Evolutionary conservation across 2,797 vertebrate species (phyloP).

Genomic region (Nothura maculosa): DNA sequence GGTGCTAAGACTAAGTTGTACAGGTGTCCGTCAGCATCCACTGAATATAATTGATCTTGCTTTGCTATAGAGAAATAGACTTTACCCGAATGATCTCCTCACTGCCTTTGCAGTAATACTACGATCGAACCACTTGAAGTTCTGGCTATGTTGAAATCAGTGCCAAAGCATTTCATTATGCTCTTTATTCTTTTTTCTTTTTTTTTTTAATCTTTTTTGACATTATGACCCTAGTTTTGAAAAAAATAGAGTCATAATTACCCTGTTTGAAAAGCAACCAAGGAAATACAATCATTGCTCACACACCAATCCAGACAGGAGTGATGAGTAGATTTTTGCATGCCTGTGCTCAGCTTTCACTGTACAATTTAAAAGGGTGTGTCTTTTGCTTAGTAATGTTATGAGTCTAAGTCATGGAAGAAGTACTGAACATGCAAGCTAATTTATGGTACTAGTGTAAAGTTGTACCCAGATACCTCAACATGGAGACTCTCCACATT

Average conservation of each 20-base stretch:
- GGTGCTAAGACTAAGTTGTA: neutral
- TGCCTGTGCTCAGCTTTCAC: neutral
- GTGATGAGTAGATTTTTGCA: neutral
- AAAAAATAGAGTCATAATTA: neutral
- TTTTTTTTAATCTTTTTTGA: neutral
- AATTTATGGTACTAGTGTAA: too few relatives aligned
- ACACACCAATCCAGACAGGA: conserved; percentile 2
- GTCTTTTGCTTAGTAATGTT: neutral
- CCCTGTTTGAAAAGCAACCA: neutral
- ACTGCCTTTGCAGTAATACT: conserved; percentile 11
- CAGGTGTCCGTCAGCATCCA: neutral
- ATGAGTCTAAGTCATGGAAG: too few relatives aligned
- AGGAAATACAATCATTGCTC: neutral
- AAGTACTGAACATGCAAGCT: too few relatives aligned
- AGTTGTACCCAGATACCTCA: neutral
- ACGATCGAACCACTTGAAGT: neutral
- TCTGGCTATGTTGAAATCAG: neutral
- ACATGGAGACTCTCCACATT: neutral
- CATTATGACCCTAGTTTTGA: neutral
- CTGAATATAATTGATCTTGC: neutral
- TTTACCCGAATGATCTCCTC: neutral
- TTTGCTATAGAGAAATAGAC: neutral
- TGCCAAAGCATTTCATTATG: conserved; percentile 28
- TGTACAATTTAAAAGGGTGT: neutral
- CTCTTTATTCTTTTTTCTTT: neutral